Evolutionary conservation across 2,113 vertebrate species (phyloP), one percentile per base, ranked within the genome.

Genomic region (Callionymus lyra): DNA sequence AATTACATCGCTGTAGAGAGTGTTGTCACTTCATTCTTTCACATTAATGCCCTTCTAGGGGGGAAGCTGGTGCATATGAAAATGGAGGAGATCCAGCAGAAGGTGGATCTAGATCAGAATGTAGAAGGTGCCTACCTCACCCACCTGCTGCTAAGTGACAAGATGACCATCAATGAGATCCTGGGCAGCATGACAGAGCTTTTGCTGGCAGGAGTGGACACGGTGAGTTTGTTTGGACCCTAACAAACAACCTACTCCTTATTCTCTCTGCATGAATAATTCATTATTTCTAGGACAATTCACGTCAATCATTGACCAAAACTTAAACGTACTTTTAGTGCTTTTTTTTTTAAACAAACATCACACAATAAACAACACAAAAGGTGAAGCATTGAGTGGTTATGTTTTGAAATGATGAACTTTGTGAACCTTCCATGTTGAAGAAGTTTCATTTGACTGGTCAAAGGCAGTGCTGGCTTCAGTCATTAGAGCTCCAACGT

Each of bases 121-220:
- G 6, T 85, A 44, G 77, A 84, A 38, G 86, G 86, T 6, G 86
- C 83, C 16, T 90, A 88, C 48, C 84, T 90, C 16, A 89, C 86
- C 2, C 81, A 88, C 65, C 81, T 90, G 44, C 77, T 90, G 53
- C 61, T 82, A 57, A 77, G 76, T 4, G 72, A 84, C 2, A 62
- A 85, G 71, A 84, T 89, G 83, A 81, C 56, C 2, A 37, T 76
- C 16, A 63, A 57, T 0, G 85, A 89, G 65, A 77, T 90, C 44
- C 60, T 86, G 50, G 87, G 85, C 42, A 89, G 86, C 68, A 71
- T 88, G 36, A 83, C 84, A 0, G 88, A 89, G 19, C 74, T 90
- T 16, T 79, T 90, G 14, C 51, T 89, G 64, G 88, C 84, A 10
- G 87, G 87, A 44, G 86, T 89, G 2, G 87, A 90, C 74, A 90